phyloP scores from a whole-genome alignment of 2,888 invertebrate genomes.

The Eulithis testata region DNA sequence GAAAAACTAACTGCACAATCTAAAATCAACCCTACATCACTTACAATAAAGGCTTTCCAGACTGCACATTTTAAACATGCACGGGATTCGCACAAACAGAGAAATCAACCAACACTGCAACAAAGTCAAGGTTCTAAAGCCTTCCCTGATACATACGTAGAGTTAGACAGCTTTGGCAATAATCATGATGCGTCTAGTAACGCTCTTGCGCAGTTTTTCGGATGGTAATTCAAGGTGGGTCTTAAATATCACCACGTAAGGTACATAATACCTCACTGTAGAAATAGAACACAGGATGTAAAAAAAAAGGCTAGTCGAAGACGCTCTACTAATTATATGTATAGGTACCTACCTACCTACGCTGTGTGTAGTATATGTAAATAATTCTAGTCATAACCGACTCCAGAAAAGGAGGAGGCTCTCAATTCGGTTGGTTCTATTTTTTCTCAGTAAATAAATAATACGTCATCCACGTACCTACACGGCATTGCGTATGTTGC shows the following conservation, averaged over 20 bases:
- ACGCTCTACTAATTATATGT: no score
- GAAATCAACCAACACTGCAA: constrained; percentile 21
- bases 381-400: no score
- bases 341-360: no score
- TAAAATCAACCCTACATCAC: constrained; percentile 47
- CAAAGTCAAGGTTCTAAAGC: constrained; percentile 27
- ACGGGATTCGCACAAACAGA: constrained; percentile 35
- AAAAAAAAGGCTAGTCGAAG: no score
- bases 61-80: constrained; percentile 43
- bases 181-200: constrained; percentile 20
- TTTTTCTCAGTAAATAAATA: no score
- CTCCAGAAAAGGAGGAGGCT: no score
- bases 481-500: no score
- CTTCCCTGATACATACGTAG: constrained; percentile 46
- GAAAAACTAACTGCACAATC: constrained; percentile 49
- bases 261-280: background rate
- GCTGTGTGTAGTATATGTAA: no score
- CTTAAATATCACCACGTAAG: background rate
- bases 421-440: no score
- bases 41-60: constrained; percentile 41
- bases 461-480: no score
- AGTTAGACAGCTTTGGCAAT: constrained; percentile 51
- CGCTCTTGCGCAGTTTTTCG: constrained; percentile 39
- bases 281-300: no score
- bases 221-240: constrained; percentile 49